Evolutionary conservation across 2,113 vertebrate species (phyloP).

Genomic region (Taxidea taxus): DNA sequence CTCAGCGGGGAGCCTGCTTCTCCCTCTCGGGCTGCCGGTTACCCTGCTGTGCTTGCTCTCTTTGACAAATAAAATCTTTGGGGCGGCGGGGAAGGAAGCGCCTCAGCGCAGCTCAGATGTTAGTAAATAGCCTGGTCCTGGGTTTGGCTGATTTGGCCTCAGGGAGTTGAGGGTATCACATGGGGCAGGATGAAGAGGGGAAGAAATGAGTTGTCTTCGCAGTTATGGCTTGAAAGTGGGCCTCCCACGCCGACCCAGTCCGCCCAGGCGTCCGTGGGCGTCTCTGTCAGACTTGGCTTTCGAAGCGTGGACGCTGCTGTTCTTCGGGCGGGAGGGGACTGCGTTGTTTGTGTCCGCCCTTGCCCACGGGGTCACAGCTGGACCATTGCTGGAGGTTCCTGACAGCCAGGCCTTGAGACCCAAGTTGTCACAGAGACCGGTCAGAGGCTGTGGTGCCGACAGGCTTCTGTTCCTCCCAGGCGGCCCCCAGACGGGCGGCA

Average conservation of each 20-base stretch:
- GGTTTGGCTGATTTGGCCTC: not conserved
- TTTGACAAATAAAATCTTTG: too few species aligned
- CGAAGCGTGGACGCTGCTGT: not conserved
- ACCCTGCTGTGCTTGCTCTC: too few species aligned
- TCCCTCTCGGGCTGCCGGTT: too few species aligned
- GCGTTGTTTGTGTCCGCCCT: not conserved
- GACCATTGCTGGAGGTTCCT: not conserved
- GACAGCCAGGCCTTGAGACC: not conserved
- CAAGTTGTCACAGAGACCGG: not conserved
- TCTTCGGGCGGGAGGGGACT: fast-evolving
- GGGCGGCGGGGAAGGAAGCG: too few species aligned
- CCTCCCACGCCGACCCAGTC: not conserved
- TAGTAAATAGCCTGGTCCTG: not conserved
- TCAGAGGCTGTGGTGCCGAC: not conserved
- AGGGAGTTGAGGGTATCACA: not conserved
- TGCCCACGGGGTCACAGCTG: not conserved
- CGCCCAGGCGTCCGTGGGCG: not conserved
- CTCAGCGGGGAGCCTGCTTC: too few species aligned
- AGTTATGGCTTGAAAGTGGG: not conserved
- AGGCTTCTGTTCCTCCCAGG: not conserved
- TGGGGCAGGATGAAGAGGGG: not conserved
- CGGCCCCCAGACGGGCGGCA: too few species aligned
- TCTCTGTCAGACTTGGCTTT: not conserved
- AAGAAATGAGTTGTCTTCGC: not conserved
- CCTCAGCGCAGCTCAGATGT: not conserved